Conservation (phyloP, 2,113 vertebrate species). For the Excalfactoria chinensis region DNA sequence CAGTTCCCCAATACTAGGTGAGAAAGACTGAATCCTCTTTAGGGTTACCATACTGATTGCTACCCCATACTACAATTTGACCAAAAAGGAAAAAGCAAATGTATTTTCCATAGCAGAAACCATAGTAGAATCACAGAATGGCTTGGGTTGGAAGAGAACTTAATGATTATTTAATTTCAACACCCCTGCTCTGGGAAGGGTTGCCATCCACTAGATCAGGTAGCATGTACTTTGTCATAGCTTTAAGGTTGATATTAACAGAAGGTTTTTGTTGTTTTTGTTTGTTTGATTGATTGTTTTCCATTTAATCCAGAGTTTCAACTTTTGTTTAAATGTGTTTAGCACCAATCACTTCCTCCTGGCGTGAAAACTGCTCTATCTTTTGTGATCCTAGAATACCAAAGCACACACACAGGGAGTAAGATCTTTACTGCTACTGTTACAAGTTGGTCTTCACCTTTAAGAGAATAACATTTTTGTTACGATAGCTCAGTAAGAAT, state of each 20-base stretch:
- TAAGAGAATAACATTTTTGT: neutral
- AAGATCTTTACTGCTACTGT: neutral
- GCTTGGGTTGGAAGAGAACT: neutral
- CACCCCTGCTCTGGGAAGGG: neutral
- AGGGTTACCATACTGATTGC: neutral
- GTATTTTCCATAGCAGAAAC: neutral
- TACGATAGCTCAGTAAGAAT: neutral
- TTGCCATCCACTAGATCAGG: neutral
- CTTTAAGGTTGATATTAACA: neutral
- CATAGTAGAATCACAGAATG: neutral
- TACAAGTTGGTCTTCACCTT: neutral
- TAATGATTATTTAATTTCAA: neutral
- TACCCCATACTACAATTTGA: neutral
- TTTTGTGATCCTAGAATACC: neutral
- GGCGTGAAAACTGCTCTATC: neutral
- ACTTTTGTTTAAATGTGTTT: neutral
- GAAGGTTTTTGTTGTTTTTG: neutral
- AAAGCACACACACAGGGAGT: neutral
- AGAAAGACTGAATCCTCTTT: neutral
- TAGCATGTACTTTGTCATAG: neutral
- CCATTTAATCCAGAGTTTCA: neutral
- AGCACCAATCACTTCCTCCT: neutral
- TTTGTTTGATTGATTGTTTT: neutral
- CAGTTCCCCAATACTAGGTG: neutral
- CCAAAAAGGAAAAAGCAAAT: neutral